Conservation (phyloP, 2,888 invertebrate species). For the Monochamus alternatus region DNA sequence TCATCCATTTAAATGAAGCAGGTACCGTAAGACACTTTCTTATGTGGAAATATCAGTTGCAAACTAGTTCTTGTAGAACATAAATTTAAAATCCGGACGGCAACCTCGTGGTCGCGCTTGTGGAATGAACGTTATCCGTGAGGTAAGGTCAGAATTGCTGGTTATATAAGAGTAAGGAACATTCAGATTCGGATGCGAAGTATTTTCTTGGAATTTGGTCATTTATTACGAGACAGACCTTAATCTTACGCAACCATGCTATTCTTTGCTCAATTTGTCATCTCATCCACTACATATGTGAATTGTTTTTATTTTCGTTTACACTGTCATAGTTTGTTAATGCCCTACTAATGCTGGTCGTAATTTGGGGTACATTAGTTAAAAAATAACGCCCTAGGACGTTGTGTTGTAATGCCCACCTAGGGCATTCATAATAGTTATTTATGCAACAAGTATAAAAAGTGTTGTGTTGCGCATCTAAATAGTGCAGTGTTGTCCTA, state of each 20-base stretch:
- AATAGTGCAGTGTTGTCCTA: too few species aligned
- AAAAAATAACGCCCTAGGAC: too few species aligned
- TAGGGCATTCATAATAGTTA: too few species aligned
- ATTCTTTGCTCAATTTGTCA: background rate
- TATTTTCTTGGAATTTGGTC: too few species aligned
- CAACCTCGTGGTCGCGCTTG: constrained; percentile 17
- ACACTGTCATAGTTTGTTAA: too few species aligned
- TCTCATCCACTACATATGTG: background rate
- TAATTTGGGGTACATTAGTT: too few species aligned
- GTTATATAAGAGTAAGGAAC: background rate
- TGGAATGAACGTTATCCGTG: background rate
- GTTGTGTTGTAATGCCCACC: too few species aligned
- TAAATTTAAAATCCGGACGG: constrained; percentile 32
- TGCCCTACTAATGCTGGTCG: too few species aligned
- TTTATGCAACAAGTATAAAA: too few species aligned
- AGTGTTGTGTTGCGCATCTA: too few species aligned
- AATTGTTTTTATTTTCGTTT: too few species aligned
- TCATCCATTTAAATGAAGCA: constrained; percentile 31
- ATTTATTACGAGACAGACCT: too few species aligned
- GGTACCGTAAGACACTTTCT: constrained; percentile 39
- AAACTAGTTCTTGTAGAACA: constrained; percentile 36
- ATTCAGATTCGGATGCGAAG: background rate
- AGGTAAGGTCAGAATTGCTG: background rate
- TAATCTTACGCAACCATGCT: background rate
- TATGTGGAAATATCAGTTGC: constrained; percentile 32